These are phyloP conservation scores for Heliothis peltigera DNA, from an alignment of 2,888 invertebrate genomes.

Conservation along the genomic window DNA sequence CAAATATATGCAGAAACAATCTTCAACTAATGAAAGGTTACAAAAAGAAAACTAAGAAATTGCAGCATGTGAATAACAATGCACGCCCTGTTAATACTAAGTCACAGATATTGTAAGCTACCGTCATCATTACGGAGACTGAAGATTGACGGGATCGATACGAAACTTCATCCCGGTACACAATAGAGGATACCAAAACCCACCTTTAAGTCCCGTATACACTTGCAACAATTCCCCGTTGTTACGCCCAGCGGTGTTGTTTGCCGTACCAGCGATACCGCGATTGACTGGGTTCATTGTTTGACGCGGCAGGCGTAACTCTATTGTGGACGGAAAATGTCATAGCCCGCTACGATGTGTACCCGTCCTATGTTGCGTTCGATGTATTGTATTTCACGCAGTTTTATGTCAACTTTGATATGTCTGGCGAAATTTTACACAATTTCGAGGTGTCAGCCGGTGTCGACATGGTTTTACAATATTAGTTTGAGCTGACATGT, in stretches of 20 bases:
- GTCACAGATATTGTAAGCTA: constrained; percentile 25
- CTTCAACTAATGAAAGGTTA: too few relatives aligned
- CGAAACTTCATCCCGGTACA: constrained; percentile 61
- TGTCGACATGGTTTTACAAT: constrained; percentile 12
- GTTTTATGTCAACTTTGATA: constrained; percentile 41
- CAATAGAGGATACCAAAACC: constrained; percentile 67
- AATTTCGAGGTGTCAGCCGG: constrained; percentile 18
- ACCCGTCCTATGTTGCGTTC: constrained; percentile 39
- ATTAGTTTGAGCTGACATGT: constrained; percentile 18
- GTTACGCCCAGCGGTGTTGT: constrained; percentile 66
- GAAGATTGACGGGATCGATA: constrained; percentile 69
- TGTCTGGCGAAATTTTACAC: constrained; percentile 19
- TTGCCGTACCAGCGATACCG: constrained; percentile 74
- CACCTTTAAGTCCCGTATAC: constrained; percentile 65
- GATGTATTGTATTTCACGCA: constrained; percentile 51
- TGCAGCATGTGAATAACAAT: background rate
- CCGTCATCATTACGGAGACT: constrained; percentile 48
- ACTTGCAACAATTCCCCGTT: constrained; percentile 66
- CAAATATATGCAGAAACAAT: background rate
- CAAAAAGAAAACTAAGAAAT: too few relatives aligned
- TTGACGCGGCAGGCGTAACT: constrained; percentile 68
- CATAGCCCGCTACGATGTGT: constrained; percentile 56
- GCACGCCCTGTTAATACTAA: background rate
- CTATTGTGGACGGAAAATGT: constrained; percentile 75
- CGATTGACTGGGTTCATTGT: constrained; percentile 80